These are phyloP conservation scores for Ophiothrix spiculata DNA, from an alignment of 35 echinoderm and acorn worm species.

Conservation along the genomic window DNA sequence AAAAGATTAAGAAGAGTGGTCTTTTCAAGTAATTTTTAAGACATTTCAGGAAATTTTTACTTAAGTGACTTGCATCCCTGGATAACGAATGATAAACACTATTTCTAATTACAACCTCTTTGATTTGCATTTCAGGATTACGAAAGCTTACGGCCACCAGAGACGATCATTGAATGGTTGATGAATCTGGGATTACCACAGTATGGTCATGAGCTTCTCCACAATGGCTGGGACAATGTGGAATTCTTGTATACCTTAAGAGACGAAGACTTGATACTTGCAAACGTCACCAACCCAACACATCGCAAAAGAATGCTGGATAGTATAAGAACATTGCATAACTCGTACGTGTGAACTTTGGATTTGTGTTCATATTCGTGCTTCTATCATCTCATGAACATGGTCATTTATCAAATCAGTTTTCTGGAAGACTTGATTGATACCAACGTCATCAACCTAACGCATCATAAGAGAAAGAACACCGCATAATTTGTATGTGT, in stretches of 20 bases:
- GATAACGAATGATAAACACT: not conserved
- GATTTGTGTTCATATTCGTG: too few relatives aligned
- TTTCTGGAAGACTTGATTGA: too few relatives aligned
- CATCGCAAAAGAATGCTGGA: slow-evolving; percentile 73
- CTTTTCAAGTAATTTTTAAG: too few relatives aligned
- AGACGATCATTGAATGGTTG: slow-evolving; percentile 83
- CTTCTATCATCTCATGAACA: too few relatives aligned
- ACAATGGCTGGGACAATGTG: slow-evolving; percentile 91
- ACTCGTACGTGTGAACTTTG: too few relatives aligned
- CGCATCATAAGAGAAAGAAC: too few relatives aligned
- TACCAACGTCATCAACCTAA: too few relatives aligned
- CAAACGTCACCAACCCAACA: slow-evolving; percentile 15
- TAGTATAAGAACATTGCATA: slow-evolving; percentile 62
- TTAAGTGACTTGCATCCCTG: too few relatives aligned
- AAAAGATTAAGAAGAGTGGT: too few relatives aligned
- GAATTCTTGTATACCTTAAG: slow-evolving; percentile 59
- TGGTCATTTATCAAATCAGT: too few relatives aligned
- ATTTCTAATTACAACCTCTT: not conserved
- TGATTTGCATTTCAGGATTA: slow-evolving; percentile 59
- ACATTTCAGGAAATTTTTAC: too few relatives aligned
- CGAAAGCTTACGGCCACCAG: slow-evolving; percentile 65
- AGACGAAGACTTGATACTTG: slow-evolving; percentile 59
- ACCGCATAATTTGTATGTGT: too few relatives aligned
- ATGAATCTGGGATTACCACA: slow-evolving; percentile 79
- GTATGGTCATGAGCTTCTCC: slow-evolving; percentile 70